phyloP scores from a whole-genome alignment of 2,888 invertebrate genomes.

The Temnothorax unifasciatus region DNA sequence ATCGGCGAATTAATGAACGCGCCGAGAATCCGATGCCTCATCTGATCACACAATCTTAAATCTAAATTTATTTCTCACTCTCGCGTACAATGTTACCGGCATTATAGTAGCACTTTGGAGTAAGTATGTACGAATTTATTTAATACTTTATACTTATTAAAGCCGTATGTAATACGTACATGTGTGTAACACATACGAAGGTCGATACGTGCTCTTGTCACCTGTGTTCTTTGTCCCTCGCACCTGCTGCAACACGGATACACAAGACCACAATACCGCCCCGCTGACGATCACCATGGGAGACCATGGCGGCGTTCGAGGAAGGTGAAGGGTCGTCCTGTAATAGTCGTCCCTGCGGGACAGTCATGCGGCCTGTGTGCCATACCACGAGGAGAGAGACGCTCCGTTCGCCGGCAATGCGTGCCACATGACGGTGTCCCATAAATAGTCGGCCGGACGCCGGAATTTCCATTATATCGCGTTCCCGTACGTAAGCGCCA shows the following conservation, averaged over 20 bases:
- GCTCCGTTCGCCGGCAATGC: constrained; percentile 57
- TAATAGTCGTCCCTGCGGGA: constrained; percentile 67
- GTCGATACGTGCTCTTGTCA: neutral
- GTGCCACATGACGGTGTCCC: constrained; percentile 76
- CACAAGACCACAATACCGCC: constrained; percentile 31
- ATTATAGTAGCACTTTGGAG: neutral
- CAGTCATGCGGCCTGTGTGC: constrained; percentile 69
- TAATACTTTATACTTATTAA: constrained; percentile 8
- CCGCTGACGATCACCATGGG: constrained; percentile 43
- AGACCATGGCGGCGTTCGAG: constrained; percentile 21
- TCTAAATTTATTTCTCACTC: constrained; percentile 20
- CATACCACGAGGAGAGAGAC: constrained; percentile 60
- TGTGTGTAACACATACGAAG: neutral
- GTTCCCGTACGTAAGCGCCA: constrained; percentile 79
- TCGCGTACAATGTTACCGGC: neutral
- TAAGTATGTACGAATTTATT: neutral
- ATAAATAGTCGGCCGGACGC: constrained; percentile 80
- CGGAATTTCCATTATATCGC: constrained; percentile 83
- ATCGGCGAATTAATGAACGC: constrained; percentile 65
- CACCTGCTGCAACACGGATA: constrained; percentile 41
- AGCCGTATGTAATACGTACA: neutral
- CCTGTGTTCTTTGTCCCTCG: neutral
- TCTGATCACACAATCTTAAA: constrained; percentile 25
- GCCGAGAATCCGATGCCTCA: neutral
- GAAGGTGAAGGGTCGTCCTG: constrained; percentile 51